A percentile compares a stretch with the other conserved stretches of the same genome.
These are phyloP conservation scores for Penelope pileata DNA, from an alignment of 2,113 vertebrate species.

Conservation along the genomic window DNA sequence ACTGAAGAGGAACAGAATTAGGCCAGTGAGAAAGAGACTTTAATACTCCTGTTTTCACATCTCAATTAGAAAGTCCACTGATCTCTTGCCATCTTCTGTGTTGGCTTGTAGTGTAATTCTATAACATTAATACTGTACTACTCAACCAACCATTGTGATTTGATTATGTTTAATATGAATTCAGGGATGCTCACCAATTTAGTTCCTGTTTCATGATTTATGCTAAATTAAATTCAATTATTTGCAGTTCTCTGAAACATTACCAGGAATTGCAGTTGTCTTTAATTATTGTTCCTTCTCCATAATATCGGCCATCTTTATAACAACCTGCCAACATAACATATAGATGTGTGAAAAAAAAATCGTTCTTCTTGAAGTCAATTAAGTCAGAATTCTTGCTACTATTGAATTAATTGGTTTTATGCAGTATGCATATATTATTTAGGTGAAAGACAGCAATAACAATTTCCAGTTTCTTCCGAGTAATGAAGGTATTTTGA, in stretches of 20 bases:
- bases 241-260: slow-evolving; percentile 45
- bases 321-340: slow-evolving; percentile 77
- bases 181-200: background rate
- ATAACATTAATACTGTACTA: background rate
- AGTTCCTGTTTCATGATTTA: background rate
- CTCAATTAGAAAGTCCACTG: background rate
- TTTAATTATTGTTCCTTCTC: slow-evolving; percentile 75
- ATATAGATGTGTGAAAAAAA: slow-evolving; percentile 22
- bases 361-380: background rate
- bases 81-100: background rate
- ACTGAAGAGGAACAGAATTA: background rate
- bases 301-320: slow-evolving; percentile 69
- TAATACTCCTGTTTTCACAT: background rate
- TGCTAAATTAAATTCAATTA: background rate
- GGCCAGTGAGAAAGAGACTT: background rate
- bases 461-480: background rate
- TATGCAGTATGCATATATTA: background rate
- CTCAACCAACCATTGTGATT: background rate
- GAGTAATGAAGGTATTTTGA: background rate
- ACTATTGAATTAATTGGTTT: background rate
- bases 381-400: background rate
- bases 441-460: background rate
- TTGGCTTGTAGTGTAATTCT: background rate
- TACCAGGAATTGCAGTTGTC: slow-evolving; percentile 84
- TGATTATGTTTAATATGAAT: background rate